Evolutionary conservation across 2,113 vertebrate species (phyloP), one percentile per base, ranked within the genome.

Genomic region (Mesocricetus auratus): DNA sequence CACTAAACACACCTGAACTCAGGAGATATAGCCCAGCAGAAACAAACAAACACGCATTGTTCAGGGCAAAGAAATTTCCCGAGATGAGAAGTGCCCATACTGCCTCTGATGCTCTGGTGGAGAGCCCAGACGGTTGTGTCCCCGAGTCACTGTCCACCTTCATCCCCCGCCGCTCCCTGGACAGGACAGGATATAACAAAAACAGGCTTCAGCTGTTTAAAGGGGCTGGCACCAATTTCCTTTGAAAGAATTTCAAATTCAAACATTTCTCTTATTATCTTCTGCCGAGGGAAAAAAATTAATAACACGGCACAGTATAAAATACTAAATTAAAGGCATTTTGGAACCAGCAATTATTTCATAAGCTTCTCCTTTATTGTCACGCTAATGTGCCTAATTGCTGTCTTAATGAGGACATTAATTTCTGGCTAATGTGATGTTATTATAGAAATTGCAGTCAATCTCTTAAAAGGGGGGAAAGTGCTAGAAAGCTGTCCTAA

Each of bases 341-440:
- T 97, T 97, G 97, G 97, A 98, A 97, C 97, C 95, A 93, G 97
- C 97, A 98, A 98, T 98, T 98, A 98, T 97, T 98, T 97, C 95
- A 97, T 97, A 97, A 98, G 96, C 97, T 98, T 97, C 95, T 97
- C 97, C 96, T 98, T 98, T 98, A 98, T 97, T 98, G 97, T 97
- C 15, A 89, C 7, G 83, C 96, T 98, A 97, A 98, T 98, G 97
- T 96, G 97, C 97, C 97, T 98, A 98, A 98, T 98, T 98, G 97
- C 97, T 97, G 86, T 97, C 97, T 98, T 98, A 98, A 98, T 98
- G 97, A 98, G 97, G 97, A 97, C 97, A 98, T 98, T 98, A 98
- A 98, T 98, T 98, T 97, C 97, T 97, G 95, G 97, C 97, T 97
- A 98, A 98, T 98, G 97, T 96, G 97, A 97, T 98, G 97, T 97